Percentiles rank a stretch among this genome's conserved stretches.
Evolutionary conservation across 2,797 vertebrate genomes (phyloP).

Genomic region (Okamejei kenojei): DNA sequence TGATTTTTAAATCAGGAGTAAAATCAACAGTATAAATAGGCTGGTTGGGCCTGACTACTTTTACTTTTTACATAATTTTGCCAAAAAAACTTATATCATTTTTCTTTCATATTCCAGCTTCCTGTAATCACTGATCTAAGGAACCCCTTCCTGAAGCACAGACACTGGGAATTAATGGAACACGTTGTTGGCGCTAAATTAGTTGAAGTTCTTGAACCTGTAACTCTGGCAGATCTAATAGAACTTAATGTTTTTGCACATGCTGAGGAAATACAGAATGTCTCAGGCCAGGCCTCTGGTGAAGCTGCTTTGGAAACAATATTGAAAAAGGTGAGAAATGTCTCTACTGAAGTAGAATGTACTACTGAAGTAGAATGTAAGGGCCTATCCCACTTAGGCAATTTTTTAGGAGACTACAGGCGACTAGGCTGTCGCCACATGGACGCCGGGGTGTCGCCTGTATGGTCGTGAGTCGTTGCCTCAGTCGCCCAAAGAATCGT

Average conservation of each 20-base stretch:
- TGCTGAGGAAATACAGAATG: constrained; percentile 63
- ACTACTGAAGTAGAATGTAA: no score
- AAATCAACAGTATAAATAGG: neutral
- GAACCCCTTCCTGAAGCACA: constrained; percentile 66
- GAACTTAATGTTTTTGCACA: constrained; percentile 62
- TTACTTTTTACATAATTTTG: neutral
- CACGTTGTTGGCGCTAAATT: constrained; percentile 54
- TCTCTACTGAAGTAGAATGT: neutral
- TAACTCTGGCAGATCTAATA: constrained; percentile 58
- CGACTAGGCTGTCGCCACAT: no score
- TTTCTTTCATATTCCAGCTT: constrained; percentile 53
- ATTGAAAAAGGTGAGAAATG: constrained; percentile 62
- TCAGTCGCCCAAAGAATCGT: no score
- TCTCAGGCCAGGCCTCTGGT: constrained; percentile 72
- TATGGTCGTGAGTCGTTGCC: no score
- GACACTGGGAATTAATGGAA: constrained; percentile 66
- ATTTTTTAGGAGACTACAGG: no score
- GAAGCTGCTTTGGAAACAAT: constrained; percentile 67
- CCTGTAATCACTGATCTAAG: constrained; percentile 68
- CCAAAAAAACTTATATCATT: neutral
- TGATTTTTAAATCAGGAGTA: neutral
- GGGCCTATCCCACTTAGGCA: no score
- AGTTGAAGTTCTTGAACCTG: constrained; percentile 49
- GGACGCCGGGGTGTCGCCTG: no score
- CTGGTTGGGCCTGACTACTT: neutral